A percentile compares a stretch with the other conserved stretches of the same genome.
phyloP scores from a whole-genome alignment of 2,113 vertebrate species.

The Leucosticte australis region DNA sequence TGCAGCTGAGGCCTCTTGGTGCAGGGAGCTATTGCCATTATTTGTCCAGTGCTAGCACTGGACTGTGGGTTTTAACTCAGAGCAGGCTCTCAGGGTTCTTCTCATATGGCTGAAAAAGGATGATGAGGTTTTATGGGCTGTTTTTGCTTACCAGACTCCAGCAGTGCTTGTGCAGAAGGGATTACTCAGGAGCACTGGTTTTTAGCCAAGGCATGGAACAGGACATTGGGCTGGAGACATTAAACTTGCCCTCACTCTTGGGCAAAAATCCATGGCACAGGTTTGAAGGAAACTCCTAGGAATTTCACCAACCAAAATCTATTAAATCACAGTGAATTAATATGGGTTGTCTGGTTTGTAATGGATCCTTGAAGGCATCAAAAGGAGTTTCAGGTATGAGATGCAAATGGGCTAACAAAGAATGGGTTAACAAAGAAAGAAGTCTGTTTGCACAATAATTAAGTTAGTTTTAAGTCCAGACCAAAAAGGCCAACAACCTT shows the following conservation, averaged over 20 bases:
- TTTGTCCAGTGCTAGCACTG: neutral
- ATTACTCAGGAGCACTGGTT: neutral
- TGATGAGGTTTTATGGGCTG: neutral
- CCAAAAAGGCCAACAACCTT: neutral
- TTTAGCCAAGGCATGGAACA: neutral
- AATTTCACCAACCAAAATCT: neutral
- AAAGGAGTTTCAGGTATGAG: neutral
- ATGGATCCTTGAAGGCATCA: neutral
- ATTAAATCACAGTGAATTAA: neutral
- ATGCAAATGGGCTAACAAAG: neutral
- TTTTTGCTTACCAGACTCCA: neutral
- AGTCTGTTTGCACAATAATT: neutral
- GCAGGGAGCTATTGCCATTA: neutral
- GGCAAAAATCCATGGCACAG: neutral
- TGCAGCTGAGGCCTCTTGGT: neutral
- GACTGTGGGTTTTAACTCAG: neutral
- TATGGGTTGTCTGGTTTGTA: neutral
- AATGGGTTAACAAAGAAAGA: neutral
- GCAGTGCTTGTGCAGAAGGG: neutral
- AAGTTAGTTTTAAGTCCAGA: neutral
- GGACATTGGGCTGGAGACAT: neutral
- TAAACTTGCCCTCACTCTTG: neutral
- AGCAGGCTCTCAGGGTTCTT: neutral
- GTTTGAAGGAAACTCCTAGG: neutral
- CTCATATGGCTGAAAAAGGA: neutral